Evolutionary conservation across 2,113 vertebrate species (phyloP), one percentile per base, ranked within the genome.

Genomic region (Pollachius pollachius): DNA sequence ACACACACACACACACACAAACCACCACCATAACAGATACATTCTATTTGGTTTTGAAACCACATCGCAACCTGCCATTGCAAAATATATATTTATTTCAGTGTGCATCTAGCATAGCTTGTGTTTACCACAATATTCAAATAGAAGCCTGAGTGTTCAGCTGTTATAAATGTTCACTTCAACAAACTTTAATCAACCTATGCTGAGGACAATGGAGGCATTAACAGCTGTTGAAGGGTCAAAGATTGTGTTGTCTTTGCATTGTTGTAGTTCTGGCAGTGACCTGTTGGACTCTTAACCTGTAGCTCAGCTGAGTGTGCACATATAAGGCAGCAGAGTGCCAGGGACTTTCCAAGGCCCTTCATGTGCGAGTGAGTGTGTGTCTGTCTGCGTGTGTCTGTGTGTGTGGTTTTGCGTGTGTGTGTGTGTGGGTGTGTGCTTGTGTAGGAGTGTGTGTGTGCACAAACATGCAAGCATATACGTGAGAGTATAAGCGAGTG

Each of bases 311-410:
- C 62, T 79, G 67, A 81, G 21, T 60, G 54, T 57, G 54, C 54
- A 57, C 18, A 61, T 63, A 84, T 68, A 62, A 83, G 59, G 71
- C 67, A 59, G 73, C 37, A 41, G 2, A 73, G 69, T 77, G 81
- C 79, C 83, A 74, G 87, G 89, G 89, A 87, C 88, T 89, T 90
- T 90, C 89, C 89, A 68, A 27, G 66, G 19, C 64, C 54, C 23
- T 48, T 30, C 21, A 15, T 66, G 64, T 58, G 61, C 15, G 61
- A 54, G 48, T 56, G 59, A 27, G 60, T 16, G 19, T 64, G 63
- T 48, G n/a, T 64, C 34, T 48, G 63, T 64, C 19, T 54, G 18
- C n/a, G 52, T 57, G 21, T 67, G 65, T 17, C 23, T 57, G 52
- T 64, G 60, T 70, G 41, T 62, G 68, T 64, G 52, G 16, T 52